Evolutionary conservation across 1,140 invertebrate genomes (phyloP), one percentile per base, ranked within the genome.

Genomic region (Scaptomyza graminum): DNA sequence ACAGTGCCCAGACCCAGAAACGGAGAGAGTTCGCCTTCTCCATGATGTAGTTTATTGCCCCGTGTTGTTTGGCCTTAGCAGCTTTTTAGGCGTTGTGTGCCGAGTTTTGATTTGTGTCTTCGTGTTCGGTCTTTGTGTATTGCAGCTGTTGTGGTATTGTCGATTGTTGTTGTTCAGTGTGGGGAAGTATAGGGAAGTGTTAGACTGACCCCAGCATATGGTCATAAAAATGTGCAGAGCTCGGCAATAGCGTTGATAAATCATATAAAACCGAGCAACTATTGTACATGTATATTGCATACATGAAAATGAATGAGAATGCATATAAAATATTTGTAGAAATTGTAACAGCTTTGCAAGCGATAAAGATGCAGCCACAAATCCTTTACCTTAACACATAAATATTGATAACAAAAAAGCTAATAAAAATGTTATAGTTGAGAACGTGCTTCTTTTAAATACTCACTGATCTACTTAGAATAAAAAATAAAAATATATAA

Each of bases 211-310:
- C 43, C 46, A 82, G 83, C 82, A 88, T 85, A 85, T 78, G 82
- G 82, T 52, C 74, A 75, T 85, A 85, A 87, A 85, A 85, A 81
- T 87, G 81, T 82, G 69, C 81, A 87, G 68, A 84, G 77, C 69
- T 67, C 62, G 49, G 52, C 67, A 74, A 69, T 67, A 81, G 79
- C 61, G 66, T 51, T 70, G 78, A 84, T 84, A 84, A 84, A 84
- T 84, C 81, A 84, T 81, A 73, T 72, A 67, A 85, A 75, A 70
- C 62, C 61, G 61, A 62, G 63, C 52, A 87, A 87, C 60, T 80
- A 85, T 83, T 73, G 72, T 62, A 71, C 66, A 56, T 28, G 44
- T 44, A 18, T n/a, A 8, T 28, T 28, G 28, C 31, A 34, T 54
- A 34, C 13, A 44, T 62, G 67, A 63, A 64, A 70, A 70, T 70